phyloP scores from a whole-genome alignment of 1,140 invertebrate genomes.

The Drosophila tani region DNA sequence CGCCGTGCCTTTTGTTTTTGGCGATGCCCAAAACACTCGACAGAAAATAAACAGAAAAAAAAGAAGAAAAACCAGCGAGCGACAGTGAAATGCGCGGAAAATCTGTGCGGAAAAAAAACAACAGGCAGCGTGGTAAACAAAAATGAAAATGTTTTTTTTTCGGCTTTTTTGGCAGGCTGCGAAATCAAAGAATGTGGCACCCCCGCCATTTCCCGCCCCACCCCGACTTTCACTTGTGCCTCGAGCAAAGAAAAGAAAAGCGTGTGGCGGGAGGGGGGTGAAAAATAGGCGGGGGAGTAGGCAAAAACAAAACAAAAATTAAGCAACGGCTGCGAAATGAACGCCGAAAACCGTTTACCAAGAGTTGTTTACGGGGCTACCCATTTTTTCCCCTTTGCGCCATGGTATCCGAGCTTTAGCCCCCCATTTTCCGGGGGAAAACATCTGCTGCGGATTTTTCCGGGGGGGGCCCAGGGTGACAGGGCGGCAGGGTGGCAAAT shows the following conservation, averaged over 20 bases:
- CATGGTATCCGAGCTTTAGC: no score
- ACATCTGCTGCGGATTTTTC: constrained; percentile 37
- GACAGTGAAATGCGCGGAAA: constrained; percentile 72
- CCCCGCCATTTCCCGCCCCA: neutral
- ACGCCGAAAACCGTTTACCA: constrained; percentile 78
- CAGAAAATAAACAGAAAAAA: constrained; percentile 35
- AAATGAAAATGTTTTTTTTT: constrained; percentile 40
- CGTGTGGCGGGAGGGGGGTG: neutral
- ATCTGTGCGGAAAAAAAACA: constrained; percentile 65
- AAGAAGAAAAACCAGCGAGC: constrained; percentile 23
- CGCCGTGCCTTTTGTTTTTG: constrained; percentile 70
- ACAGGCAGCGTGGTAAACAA: constrained; percentile 17
- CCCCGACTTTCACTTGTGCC: constrained; percentile 71
- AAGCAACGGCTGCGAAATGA: constrained; percentile 80
- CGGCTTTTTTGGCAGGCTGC: constrained; percentile 28
- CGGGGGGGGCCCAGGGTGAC: neutral
- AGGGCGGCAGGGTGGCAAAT: neutral
- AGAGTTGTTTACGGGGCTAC: constrained; percentile 75
- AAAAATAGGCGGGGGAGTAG: constrained; percentile 13
- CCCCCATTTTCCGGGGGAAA: neutral
- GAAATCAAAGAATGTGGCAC: constrained; percentile 58
- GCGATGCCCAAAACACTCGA: constrained; percentile 75
- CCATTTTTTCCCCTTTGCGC: constrained; percentile 33
- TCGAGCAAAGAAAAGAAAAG: constrained; percentile 48
- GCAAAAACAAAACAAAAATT: constrained; percentile 61